Evolutionary conservation across 1,140 invertebrate genomes (phyloP).

Genomic region (Papilio aristodemus): DNA sequence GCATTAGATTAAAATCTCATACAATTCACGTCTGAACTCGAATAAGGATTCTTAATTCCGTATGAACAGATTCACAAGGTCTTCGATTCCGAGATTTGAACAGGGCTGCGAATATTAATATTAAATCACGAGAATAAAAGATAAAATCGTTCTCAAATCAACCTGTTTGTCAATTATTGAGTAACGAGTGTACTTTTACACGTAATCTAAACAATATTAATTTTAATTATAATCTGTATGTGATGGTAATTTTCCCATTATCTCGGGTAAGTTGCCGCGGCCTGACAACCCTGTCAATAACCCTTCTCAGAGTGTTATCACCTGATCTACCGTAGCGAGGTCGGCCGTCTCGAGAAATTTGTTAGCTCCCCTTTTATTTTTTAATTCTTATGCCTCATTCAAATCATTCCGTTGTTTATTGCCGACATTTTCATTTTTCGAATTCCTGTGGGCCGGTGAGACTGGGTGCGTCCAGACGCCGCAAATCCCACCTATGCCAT

Average conservation of each 20-base stretch:
- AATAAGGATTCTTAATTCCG: conserved; percentile 62
- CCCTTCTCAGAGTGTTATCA: conserved; percentile 70
- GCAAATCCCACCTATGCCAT: conserved; percentile 66
- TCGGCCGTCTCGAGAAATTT: conserved; percentile 64
- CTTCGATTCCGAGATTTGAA: conserved; percentile 30
- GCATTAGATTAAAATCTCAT: conserved; percentile 51
- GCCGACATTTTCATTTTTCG: conserved; percentile 77
- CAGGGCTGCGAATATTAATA: conserved; percentile 8
- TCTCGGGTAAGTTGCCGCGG: neutral
- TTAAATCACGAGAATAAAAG: neutral
- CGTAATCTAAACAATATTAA: neutral
- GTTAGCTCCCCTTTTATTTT: conserved; percentile 68
- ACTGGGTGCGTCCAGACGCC: conserved; percentile 43
- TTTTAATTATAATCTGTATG: neutral
- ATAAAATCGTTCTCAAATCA: neutral
- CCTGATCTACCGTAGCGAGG: conserved; percentile 52
- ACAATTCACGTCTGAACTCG: conserved; percentile 72
- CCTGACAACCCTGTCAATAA: conserved; percentile 51
- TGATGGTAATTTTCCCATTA: neutral
- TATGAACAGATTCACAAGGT: conserved; percentile 65
- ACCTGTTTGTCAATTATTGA: neutral
- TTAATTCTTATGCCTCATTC: conserved; percentile 74
- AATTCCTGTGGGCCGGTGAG: conserved; percentile 55
- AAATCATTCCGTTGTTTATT: conserved; percentile 79
- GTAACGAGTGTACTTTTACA: neutral